A percentile compares a stretch with the other conserved stretches of the same genome.
phyloP scores from a whole-genome alignment of 53 echinoderm and acorn worm genomes.

The Antedon mediterranea region DNA sequence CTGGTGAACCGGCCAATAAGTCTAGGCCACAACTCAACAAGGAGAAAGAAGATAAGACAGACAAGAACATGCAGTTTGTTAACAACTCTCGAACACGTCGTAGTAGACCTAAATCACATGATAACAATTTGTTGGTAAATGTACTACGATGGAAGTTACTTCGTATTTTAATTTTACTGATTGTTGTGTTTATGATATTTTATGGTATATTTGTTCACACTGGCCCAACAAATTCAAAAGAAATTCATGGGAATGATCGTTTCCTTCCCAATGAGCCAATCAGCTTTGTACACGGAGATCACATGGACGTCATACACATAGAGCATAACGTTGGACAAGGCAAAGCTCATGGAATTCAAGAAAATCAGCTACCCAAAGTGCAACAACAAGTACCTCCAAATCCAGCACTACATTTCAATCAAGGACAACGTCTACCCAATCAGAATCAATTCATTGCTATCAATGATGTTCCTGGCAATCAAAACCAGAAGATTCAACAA shows the following conservation, averaged over 20 bases:
- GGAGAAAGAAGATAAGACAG: background rate
- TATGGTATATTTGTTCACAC: background rate
- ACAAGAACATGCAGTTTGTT: constrained; percentile 42
- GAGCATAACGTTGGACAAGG: background rate
- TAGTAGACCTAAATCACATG: background rate
- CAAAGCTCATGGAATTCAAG: too few relatives aligned
- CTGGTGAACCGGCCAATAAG: background rate
- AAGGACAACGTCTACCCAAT: background rate
- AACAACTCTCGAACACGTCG: constrained; percentile 39
- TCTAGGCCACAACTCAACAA: background rate
- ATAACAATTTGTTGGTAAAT: background rate
- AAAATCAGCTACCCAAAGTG: background rate
- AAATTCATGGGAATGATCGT: background rate
- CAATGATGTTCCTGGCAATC: background rate
- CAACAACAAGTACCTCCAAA: background rate
- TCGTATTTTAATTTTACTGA: background rate
- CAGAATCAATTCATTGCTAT: background rate
- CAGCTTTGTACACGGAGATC: background rate
- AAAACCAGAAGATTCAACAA: background rate
- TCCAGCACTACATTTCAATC: background rate
- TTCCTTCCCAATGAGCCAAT: background rate
- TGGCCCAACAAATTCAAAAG: background rate
- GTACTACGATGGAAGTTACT: background rate
- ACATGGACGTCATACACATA: background rate
- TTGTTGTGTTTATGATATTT: background rate